Evolutionary conservation across 2,113 vertebrate species (phyloP), one percentile per base, ranked within the genome.

Genomic region (Eublepharis macularius): DNA sequence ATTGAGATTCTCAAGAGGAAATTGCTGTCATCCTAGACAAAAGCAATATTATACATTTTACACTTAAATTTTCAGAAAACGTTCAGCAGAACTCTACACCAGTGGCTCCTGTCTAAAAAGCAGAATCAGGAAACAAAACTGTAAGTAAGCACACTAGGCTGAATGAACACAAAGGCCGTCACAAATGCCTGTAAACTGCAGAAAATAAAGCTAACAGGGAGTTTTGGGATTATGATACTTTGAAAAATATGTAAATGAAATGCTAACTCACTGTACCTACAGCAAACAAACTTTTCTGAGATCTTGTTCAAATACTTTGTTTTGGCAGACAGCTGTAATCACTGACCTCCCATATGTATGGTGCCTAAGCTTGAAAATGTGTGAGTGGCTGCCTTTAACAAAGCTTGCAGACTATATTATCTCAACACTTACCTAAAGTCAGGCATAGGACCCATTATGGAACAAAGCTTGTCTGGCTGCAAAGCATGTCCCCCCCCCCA

Each of bases 1-100:
- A 88, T 86, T 94, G 87, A 82, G 75, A 92, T 92, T 95, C 87
- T 94, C 84, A 83, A 49, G 72, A 91, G 69, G 76, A 90, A 83
- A 89, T 47, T 81, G 17, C 80, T 89, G 54, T 90, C 90, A 94
- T 26, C 34, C 45, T 69, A 93, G 73, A 92, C 87, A 91, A 92
- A 93, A 87, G 24, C 78, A 80, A 80, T 88, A 86, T 43, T n/a
- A 73, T 39, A 83, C 29, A 81, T 90, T 26, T 39, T 21, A 80
- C 0, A 77, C 1, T 82, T 47, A 0, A 63, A 82, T 72, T 89
- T 89, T 57, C 79, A 82, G 43, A 91, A 90, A 93, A 83, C 0
- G 0, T 90, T 93, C 47, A 87, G 80, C 24, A 93, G 92, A 95
- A 91, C 89, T 92, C 63, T 85, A 6, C 3, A 0, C 26, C 88